These are phyloP conservation scores for Pipra filicauda DNA, from an alignment of 2,113 vertebrate species.

Conservation along the genomic window DNA sequence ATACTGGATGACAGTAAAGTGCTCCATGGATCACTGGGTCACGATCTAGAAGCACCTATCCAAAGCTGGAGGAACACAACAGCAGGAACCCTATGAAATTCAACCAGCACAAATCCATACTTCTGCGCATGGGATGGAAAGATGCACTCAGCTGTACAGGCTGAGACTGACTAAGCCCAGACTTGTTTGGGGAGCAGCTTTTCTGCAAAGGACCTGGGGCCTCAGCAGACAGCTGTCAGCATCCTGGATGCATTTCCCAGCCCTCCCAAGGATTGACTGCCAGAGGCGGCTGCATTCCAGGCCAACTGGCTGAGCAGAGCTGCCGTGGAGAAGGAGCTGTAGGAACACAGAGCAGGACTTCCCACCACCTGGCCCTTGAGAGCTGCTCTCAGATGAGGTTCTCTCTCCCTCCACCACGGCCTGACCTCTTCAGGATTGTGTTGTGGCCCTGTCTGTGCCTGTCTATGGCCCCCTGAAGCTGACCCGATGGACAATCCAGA, in stretches of 20 bases:
- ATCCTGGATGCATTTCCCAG: not conserved
- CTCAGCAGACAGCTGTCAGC: not conserved
- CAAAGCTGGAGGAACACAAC: not conserved
- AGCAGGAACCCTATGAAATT: not conserved
- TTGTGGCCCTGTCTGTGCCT: not conserved
- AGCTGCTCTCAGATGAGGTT: accelerated
- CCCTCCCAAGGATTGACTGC: not conserved
- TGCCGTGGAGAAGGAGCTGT: not conserved
- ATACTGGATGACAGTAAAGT: not conserved
- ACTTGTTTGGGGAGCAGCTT: not conserved
- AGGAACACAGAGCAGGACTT: not conserved
- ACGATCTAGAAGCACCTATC: not conserved
- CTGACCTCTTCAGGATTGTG: not conserved
- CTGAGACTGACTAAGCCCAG: not conserved
- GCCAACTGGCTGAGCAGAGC: not conserved
- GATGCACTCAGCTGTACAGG: not conserved
- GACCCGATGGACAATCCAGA: not conserved
- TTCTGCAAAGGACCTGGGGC: not conserved
- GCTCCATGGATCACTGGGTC: not conserved
- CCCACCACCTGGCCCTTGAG: not conserved
- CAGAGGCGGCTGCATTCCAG: accelerated
- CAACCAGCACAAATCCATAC: not conserved
- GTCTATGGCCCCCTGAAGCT: not conserved
- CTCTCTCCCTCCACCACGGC: not conserved
- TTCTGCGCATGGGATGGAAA: not conserved